These are phyloP conservation scores for Rhogogaster chlorosoma DNA, from an alignment of 2,888 invertebrate species.

Conservation along the genomic window DNA sequence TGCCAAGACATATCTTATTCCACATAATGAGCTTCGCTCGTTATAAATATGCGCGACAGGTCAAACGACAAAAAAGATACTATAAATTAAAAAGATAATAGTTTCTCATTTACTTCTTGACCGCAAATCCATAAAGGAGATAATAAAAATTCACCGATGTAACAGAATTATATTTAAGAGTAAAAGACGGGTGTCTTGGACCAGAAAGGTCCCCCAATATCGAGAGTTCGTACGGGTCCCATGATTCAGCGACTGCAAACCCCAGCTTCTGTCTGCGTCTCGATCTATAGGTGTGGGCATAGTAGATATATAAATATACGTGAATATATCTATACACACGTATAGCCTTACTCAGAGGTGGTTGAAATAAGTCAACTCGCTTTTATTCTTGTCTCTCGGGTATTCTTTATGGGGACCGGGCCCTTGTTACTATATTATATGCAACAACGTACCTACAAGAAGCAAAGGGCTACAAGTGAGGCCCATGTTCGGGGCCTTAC, in stretches of 20 bases:
- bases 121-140: slow-evolving; percentile 23
- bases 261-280: slow-evolving; percentile 36
- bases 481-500: slow-evolving; percentile 72
- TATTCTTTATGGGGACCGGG: slow-evolving; percentile 72
- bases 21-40: too few relatives aligned
- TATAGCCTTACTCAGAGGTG: slow-evolving; percentile 58
- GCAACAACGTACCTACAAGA: slow-evolving; percentile 63
- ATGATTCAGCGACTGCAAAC: slow-evolving; percentile 67
- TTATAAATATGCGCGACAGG: background rate
- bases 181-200: slow-evolving; percentile 56
- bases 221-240: slow-evolving; percentile 55
- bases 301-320: background rate
- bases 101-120: background rate
- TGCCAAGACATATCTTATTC: slow-evolving; percentile 3
- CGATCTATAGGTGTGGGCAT: background rate
- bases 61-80: background rate
- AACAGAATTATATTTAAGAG: slow-evolving; percentile 27
- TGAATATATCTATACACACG: slow-evolving; percentile 15
- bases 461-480: slow-evolving; percentile 67
- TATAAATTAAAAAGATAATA: slow-evolving; percentile 9
- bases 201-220: slow-evolving; percentile 72
- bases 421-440: slow-evolving; percentile 61
- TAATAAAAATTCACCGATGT: slow-evolving; percentile 18
- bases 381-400: slow-evolving; percentile 73
- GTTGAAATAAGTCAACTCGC: slow-evolving; percentile 74